Evolutionary conservation across 2,113 vertebrate genomes (phyloP).

Genomic region (Prochilodus magdalenae): DNA sequence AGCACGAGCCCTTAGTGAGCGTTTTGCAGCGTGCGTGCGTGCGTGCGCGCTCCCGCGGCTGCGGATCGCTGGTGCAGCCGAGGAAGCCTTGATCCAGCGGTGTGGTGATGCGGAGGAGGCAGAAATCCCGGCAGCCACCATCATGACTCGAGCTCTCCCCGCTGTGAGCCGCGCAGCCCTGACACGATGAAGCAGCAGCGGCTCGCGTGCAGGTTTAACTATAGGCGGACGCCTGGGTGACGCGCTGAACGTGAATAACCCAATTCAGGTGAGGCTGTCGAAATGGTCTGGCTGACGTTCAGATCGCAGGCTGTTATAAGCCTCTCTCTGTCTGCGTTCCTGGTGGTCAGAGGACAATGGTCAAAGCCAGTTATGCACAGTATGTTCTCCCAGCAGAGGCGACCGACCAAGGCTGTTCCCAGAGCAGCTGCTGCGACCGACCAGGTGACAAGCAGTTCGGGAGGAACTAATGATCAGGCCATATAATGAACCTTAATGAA

Average conservation of each 20-base stretch:
- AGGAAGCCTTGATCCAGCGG: constrained; percentile 11
- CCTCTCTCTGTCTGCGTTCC: neutral
- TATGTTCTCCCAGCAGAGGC: neutral
- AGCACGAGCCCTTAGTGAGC: neutral
- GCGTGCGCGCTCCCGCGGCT: constrained; percentile 1
- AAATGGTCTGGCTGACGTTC: neutral
- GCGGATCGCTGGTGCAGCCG: no score
- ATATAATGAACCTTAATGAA: neutral
- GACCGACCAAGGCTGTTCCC: neutral
- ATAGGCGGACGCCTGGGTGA: no score
- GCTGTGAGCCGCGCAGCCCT: no score
- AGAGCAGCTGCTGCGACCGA: neutral
- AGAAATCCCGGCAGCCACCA: neutral
- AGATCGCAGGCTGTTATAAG: neutral
- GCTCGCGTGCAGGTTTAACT: no score
- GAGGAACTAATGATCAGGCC: neutral
- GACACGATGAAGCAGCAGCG: no score
- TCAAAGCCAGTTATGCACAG: neutral
- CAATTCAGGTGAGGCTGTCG: no score
- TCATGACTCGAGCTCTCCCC: no score
- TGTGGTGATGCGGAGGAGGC: neutral
- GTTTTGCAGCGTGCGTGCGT: neutral
- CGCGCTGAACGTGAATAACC: no score
- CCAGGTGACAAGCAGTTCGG: neutral
- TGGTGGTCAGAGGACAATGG: neutral